Conservation (phyloP, 53 echinoderm and acorn worm genomes). For the Paelopatides confundens region DNA sequence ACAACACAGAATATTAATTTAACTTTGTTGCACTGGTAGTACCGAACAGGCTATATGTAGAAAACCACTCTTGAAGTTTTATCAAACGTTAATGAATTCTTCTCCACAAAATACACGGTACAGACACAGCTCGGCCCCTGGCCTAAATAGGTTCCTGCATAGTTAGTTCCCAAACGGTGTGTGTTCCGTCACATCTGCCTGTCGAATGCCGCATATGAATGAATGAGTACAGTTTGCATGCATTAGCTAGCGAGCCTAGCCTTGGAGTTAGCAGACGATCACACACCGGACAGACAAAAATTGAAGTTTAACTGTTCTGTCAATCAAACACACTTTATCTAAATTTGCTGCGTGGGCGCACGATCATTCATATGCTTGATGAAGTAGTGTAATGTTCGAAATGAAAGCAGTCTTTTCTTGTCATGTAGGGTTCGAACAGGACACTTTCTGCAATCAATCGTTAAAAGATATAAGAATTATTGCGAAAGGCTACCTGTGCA, state of each 20-base stretch:
- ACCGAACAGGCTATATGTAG: too few relatives aligned
- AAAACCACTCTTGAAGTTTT: too few relatives aligned
- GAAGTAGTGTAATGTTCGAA: too few relatives aligned
- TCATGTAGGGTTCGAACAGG: too few relatives aligned
- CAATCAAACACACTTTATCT: slow-evolving; percentile 10
- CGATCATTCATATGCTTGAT: too few relatives aligned
- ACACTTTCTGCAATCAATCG: too few relatives aligned
- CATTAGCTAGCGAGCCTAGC: not conserved
- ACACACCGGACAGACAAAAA: not conserved
- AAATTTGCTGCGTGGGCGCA: not conserved
- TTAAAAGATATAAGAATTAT: too few relatives aligned
- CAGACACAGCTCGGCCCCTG: not conserved
- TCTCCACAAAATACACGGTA: not conserved
- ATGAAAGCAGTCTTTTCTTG: too few relatives aligned
- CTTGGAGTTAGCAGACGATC: slow-evolving; percentile 32
- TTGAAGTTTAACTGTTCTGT: slow-evolving; percentile 37
- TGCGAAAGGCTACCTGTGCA: too few relatives aligned
- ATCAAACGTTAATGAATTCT: too few relatives aligned
- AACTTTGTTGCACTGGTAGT: too few relatives aligned
- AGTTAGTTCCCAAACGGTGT: slow-evolving; percentile 5
- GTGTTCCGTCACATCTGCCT: slow-evolving; percentile 1
- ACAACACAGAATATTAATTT: too few relatives aligned
- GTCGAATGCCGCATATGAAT: not conserved
- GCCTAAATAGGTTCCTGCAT: not conserved
- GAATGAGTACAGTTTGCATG: not conserved